A percentile compares a stretch with the other conserved stretches of the same genome.
These are phyloP conservation scores for Eulemur coronatus DNA, from an alignment of 2,797 vertebrate genomes.

Conservation along the genomic window DNA sequence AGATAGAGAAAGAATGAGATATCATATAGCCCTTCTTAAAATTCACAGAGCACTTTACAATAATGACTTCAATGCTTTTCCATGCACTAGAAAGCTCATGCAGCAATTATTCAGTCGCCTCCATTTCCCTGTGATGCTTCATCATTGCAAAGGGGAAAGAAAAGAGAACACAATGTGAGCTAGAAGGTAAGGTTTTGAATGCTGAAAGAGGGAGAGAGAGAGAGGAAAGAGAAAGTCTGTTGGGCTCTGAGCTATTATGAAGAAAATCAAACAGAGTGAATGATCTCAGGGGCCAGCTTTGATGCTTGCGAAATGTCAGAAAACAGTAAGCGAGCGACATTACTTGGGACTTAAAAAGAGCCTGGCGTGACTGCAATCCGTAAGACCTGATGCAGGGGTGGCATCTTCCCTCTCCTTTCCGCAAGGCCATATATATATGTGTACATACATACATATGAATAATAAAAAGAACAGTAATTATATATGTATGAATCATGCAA, in stretches of 20 bases:
- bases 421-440: not conserved
- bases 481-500: not conserved
- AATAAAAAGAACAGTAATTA: not conserved
- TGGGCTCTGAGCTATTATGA: constrained; percentile 63
- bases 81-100: not conserved
- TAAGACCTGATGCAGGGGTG: not conserved
- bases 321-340: constrained; percentile 28
- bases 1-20: constrained; percentile 37
- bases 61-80: constrained; percentile 38
- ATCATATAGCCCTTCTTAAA: constrained; percentile 44
- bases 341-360: constrained; percentile 51
- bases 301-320: constrained; percentile 73
- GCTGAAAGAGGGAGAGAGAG: not conserved
- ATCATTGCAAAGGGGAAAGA: constrained; percentile 18
- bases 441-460: not conserved
- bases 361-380: constrained; percentile 46
- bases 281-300: constrained; percentile 71
- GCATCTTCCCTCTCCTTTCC: not conserved
- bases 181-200: constrained; percentile 58
- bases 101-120: constrained; percentile 22
- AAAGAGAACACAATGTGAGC: constrained; percentile 51
- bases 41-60: constrained; percentile 49
- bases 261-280: constrained; percentile 72
- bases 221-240: constrained; percentile 51
- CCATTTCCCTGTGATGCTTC: constrained; percentile 45